Conservation (phyloP, 2,888 invertebrate genomes). For the Steinernema scapterisci region DNA sequence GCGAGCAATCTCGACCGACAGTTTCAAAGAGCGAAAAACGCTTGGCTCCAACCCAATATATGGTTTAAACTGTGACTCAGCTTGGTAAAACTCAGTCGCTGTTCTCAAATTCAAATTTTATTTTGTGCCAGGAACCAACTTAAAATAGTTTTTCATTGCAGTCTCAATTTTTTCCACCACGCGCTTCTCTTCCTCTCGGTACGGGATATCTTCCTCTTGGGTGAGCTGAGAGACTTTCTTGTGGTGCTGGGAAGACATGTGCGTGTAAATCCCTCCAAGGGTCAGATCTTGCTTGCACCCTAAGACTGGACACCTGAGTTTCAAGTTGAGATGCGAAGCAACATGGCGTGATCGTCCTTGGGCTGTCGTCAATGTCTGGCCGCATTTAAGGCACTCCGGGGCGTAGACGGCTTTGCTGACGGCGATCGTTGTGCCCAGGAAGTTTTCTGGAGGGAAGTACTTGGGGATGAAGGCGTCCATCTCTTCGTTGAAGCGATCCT, state of each 20-base stretch:
- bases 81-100: too few species aligned
- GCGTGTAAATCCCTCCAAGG: background rate
- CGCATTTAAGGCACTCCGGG: background rate
- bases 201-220: background rate
- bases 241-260: background rate
- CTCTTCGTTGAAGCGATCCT: background rate
- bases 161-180: background rate
- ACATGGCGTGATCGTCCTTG: background rate
- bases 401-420: background rate
- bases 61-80: too few species aligned
- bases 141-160: background rate
- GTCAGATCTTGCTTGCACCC: background rate
- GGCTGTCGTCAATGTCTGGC: background rate
- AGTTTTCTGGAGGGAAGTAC: background rate
- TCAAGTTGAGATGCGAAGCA: background rate
- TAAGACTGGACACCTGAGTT: background rate
- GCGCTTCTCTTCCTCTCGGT: background rate
- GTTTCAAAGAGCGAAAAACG: too few species aligned
- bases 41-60: too few species aligned
- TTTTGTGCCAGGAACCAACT: background rate
- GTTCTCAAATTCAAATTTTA: too few species aligned
- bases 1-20: too few species aligned
- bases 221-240: background rate
- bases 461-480: background rate
- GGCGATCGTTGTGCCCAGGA: background rate